phyloP scores from a whole-genome alignment of 1,140 invertebrate genomes.

The Tyrophagus putrescentiae region DNA sequence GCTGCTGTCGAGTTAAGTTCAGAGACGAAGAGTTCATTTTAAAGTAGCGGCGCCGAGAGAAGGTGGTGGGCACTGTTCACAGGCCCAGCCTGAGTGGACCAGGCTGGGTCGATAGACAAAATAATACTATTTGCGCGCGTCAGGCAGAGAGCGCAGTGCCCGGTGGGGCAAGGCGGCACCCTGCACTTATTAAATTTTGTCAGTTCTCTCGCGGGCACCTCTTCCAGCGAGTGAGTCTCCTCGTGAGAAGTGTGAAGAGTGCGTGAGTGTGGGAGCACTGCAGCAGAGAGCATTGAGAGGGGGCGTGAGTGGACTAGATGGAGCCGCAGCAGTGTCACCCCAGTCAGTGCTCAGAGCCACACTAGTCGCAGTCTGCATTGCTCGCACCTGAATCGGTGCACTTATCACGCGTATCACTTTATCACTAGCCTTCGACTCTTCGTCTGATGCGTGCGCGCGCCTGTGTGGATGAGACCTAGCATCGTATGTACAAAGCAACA shows the following conservation, averaged over 20 bases:
- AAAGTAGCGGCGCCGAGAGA: neutral
- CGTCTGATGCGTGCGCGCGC: neutral
- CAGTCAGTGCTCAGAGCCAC: neutral
- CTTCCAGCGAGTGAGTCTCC: neutral
- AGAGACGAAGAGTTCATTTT: slow-evolving; percentile 1
- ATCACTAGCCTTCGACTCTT: neutral
- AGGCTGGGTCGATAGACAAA: slow-evolving; percentile 7
- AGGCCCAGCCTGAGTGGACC: neutral
- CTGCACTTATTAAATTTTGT: too few species aligned
- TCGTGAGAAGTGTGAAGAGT: neutral
- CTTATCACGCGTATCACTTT: neutral
- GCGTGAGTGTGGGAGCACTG: neutral
- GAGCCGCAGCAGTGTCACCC: neutral
- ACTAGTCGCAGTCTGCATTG: slow-evolving; percentile 4
- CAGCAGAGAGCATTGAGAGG: neutral
- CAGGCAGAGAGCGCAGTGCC: neutral
- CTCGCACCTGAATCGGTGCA: neutral
- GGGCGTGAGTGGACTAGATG: neutral
- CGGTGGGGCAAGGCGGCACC: neutral
- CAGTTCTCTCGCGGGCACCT: neutral
- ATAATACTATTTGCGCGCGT: slow-evolving; percentile 3
- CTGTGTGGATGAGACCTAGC: neutral
- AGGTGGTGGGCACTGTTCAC: neutral
- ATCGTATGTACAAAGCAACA: slow-evolving; percentile 9
- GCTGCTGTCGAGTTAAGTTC: neutral